Percentiles rank a stretch among this genome's conserved stretches.
Conservation (phyloP, 2,888 invertebrate genomes). For the Agonopterix alstromeriana region DNA sequence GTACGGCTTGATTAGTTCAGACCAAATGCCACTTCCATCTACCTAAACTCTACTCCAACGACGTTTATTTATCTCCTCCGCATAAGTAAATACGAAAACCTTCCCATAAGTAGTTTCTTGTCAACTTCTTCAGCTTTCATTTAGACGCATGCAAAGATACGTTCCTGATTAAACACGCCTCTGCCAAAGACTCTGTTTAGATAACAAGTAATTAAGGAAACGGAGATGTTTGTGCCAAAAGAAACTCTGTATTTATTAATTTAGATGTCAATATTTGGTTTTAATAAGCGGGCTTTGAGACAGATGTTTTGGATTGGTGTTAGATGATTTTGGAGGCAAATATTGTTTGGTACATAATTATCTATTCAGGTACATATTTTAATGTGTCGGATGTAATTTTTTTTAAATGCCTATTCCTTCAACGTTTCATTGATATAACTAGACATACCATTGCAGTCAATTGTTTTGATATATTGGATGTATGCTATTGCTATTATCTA, state of each 20-base stretch:
- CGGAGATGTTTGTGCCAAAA: constrained; percentile 55
- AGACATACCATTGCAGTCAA: too few species aligned
- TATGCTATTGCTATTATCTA: too few species aligned
- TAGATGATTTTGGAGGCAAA: background rate
- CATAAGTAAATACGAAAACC: constrained; percentile 44
- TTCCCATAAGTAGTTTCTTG: constrained; percentile 55
- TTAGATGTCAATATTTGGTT: constrained; percentile 66
- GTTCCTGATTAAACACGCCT: constrained; percentile 59
- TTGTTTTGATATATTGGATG: too few species aligned
- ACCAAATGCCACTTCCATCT: constrained; percentile 16
- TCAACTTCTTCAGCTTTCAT: constrained; percentile 67
- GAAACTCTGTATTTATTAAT: constrained; percentile 70
- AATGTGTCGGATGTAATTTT: too few species aligned
- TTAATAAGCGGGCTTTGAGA: constrained; percentile 47
- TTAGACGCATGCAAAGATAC: constrained; percentile 64
- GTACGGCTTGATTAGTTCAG: too few species aligned
- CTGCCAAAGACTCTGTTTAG: constrained; percentile 64
- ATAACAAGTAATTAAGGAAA: constrained; percentile 64
- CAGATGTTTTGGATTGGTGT: background rate
- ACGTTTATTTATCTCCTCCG: constrained; percentile 40
- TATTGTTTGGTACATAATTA: background rate
- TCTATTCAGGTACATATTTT: too few species aligned
- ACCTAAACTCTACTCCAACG: constrained; percentile 19
- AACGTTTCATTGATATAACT: too few species aligned
- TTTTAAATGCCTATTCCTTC: too few species aligned